These are phyloP conservation scores for Drosophila buzzatii DNA, from an alignment of 2,888 invertebrate genomes.

Conservation along the genomic window DNA sequence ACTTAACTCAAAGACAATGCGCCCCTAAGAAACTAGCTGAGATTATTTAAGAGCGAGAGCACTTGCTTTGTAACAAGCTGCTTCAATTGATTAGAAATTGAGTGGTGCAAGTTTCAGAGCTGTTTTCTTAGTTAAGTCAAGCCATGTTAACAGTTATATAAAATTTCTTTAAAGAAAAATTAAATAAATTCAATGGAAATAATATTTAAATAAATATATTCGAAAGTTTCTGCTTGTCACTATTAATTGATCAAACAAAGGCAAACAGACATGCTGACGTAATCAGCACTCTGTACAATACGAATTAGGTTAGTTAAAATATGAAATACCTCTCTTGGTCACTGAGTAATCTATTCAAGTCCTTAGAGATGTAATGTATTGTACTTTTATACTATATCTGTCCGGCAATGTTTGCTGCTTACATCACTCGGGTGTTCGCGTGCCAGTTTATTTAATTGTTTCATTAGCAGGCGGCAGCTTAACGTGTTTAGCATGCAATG, in stretches of 20 bases:
- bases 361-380: neutral
- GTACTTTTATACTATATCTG: conserved; percentile 13
- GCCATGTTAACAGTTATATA: too few relatives aligned
- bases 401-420: conserved; percentile 40
- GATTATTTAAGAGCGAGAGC: neutral
- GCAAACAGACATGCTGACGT: neutral
- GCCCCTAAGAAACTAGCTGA: neutral
- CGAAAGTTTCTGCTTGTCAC: too few relatives aligned
- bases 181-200: too few relatives aligned
- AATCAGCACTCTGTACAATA: neutral
- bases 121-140: neutral
- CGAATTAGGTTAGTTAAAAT: neutral
- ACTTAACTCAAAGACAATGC: conserved; percentile 3
- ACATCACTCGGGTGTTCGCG: conserved; percentile 60
- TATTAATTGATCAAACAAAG: neutral
- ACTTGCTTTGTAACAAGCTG: neutral
- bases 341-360: neutral
- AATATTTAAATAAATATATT: too few relatives aligned
- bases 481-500: conserved; percentile 67
- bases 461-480: conserved; percentile 59
- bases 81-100: neutral
- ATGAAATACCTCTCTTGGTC: neutral
- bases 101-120: neutral
- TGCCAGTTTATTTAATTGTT: conserved; percentile 75
- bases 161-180: too few relatives aligned